Percentiles rank a stretch among this genome's conserved stretches.
Evolutionary conservation across 2,888 invertebrate species (phyloP).

Genomic region (Helobdella robusta): DNA sequence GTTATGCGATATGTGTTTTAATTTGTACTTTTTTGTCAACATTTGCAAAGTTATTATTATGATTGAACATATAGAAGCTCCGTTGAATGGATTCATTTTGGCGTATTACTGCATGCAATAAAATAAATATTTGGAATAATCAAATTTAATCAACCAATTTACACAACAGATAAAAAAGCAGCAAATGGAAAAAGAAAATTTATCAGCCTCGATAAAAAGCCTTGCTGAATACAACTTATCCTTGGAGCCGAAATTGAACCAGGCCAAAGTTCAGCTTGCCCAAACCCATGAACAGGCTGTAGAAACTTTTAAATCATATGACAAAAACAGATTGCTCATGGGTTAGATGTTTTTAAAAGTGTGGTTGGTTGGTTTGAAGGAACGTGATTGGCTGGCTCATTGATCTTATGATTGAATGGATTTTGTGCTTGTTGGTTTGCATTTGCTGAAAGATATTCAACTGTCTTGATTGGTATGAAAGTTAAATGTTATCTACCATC

Average conservation of each 20-base stretch:
- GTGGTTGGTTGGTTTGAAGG: no score
- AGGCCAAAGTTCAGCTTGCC: conserved; percentile 63
- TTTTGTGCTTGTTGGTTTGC: no score
- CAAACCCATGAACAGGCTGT: conserved; percentile 53
- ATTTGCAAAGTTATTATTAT: not conserved
- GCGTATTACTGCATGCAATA: no score
- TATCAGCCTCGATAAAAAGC: conserved; percentile 77
- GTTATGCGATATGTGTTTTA: not conserved
- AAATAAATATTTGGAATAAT: no score
- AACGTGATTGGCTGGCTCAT: no score
- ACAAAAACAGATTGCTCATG: conserved; percentile 64
- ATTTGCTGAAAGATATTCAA: no score
- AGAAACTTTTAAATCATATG: conserved; percentile 40
- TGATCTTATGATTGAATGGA: no score
- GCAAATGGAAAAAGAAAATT: conserved; percentile 69
- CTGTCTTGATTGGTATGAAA: no score
- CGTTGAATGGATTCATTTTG: no score
- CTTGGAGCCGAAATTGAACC: conserved; percentile 71
- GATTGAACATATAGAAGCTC: no score
- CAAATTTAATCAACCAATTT: not conserved
- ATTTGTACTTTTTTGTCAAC: not conserved
- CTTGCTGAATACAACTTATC: conserved; percentile 81
- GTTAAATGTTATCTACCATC: no score
- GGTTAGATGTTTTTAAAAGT: no score
- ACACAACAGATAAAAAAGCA: conserved; percentile 61